These are phyloP conservation scores for Stenolophus ochropezus DNA, from an alignment of 2,888 invertebrate species.

Conservation along the genomic window DNA sequence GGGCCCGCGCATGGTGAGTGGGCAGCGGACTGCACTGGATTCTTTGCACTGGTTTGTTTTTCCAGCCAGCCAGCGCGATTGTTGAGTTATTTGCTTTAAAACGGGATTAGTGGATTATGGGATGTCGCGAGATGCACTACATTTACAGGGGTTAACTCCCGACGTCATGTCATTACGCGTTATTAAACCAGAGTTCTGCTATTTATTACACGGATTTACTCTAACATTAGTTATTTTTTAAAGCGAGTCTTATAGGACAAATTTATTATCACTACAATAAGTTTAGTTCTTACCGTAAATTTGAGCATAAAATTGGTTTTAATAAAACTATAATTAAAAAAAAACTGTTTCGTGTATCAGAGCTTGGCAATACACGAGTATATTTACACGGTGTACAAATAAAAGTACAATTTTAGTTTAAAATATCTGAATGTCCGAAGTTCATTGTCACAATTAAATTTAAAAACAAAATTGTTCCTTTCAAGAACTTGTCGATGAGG, in stretches of 20 bases:
- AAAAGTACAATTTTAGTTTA: no score
- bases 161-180: neutral
- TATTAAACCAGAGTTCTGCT: neutral
- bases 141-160: neutral
- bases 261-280: no score
- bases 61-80: neutral
- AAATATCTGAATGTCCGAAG: no score
- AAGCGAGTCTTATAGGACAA: neutral
- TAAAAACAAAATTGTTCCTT: no score
- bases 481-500: no score
- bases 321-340: no score
- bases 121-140: neutral
- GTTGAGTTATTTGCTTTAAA: constrained; percentile 28
- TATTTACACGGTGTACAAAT: no score
- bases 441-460: no score
- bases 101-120: constrained; percentile 16
- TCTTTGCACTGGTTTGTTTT: constrained; percentile 22
- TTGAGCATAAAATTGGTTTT: no score
- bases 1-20: neutral
- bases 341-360: no score
- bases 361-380: no score
- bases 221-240: neutral
- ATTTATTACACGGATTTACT: neutral
- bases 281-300: no score
- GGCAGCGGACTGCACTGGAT: neutral